Conservation (phyloP, 2,888 invertebrate genomes). For the Melangyna quadrimaculata region DNA sequence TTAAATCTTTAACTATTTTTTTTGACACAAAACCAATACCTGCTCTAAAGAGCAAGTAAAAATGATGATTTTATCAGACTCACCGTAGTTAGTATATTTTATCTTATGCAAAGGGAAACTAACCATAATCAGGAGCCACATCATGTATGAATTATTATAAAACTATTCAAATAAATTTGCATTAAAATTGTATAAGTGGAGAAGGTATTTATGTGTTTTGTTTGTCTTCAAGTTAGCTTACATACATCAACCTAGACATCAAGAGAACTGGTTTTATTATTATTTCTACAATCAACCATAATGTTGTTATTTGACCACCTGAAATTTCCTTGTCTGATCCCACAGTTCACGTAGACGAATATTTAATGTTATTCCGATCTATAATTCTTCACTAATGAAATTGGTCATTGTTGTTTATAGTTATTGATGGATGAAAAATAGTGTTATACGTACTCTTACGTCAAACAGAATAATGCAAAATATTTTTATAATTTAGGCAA, state of each 20-base stretch:
- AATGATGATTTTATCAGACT: no score
- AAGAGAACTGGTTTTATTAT: not conserved
- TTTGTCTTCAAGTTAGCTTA: not conserved
- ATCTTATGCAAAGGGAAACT: no score
- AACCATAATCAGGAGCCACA: no score
- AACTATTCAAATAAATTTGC: not conserved
- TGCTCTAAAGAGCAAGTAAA: no score
- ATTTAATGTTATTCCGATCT: no score
- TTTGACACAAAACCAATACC: no score
- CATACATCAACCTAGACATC: not conserved
- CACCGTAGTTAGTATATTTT: no score
- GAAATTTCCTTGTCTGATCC: slow-evolving; percentile 1
- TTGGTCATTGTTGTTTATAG: not conserved
- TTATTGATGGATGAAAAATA: slow-evolving; percentile 16
- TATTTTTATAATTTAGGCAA: no score
- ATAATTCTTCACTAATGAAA: not conserved
- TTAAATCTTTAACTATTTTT: no score
- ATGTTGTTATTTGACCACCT: not conserved
- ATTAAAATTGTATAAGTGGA: not conserved
- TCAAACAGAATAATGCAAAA: not conserved
- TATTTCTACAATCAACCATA: not conserved
- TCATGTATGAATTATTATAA: no score
- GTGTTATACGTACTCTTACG: slow-evolving; percentile 23
- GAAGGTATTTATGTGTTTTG: not conserved
- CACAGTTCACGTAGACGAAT: not conserved